phyloP scores from a whole-genome alignment of 2,113 vertebrate species.

The Vireo altiloquus region DNA sequence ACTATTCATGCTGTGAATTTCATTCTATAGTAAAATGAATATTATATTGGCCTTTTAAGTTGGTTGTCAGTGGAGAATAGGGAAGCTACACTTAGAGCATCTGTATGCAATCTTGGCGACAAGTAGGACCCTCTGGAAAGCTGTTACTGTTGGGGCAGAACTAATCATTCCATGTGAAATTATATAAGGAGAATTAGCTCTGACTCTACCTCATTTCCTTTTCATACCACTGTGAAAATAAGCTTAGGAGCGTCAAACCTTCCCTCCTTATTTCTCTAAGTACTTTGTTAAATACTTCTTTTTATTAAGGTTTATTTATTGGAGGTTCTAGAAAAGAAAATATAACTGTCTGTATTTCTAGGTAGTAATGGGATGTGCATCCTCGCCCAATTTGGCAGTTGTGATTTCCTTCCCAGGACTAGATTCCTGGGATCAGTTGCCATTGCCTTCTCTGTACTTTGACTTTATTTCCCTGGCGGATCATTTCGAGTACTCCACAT shows the following conservation, averaged over 20 bases:
- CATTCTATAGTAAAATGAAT: conserved; percentile 34
- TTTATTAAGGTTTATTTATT: conserved; percentile 26
- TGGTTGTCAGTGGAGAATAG: conserved; percentile 43
- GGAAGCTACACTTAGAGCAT: conserved; percentile 37
- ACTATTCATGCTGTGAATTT: conserved; percentile 24
- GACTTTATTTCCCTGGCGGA: background rate
- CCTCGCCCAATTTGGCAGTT: background rate
- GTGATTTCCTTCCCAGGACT: background rate
- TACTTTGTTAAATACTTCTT: conserved; percentile 23
- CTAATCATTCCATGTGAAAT: conserved; percentile 64
- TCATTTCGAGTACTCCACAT: background rate
- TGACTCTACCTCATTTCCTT: conserved; percentile 64
- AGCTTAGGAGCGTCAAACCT: background rate
- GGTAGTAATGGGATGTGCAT: background rate
- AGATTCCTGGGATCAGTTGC: background rate
- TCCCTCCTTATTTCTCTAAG: conserved; percentile 14
- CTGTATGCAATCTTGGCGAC: conserved; percentile 39
- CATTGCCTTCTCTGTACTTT: background rate
- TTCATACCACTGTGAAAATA: conserved; percentile 36
- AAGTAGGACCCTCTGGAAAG: conserved; percentile 65
- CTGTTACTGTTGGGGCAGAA: conserved; percentile 65
- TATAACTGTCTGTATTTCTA: background rate
- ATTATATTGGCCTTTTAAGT: conserved; percentile 52
- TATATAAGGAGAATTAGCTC: conserved; percentile 59
- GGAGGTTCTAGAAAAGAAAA: background rate